A percentile compares a stretch with the other conserved stretches of the same genome.
These are phyloP conservation scores for Chromobotia macracanthus DNA, from an alignment of 2,797 vertebrate genomes.

Conservation along the genomic window DNA sequence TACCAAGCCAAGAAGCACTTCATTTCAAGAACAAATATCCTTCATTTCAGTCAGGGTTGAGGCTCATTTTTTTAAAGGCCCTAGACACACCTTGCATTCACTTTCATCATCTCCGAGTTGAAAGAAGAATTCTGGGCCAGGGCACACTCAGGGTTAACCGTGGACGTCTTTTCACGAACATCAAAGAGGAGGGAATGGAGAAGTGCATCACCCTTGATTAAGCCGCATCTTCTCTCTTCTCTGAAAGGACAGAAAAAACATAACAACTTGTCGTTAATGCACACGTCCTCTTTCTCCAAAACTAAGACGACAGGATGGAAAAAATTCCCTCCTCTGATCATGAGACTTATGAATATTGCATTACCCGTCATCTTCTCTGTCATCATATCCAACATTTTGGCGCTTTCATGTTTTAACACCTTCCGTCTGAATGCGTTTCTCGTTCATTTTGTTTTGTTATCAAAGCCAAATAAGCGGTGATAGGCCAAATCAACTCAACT, in stretches of 20 bases:
- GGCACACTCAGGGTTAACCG: constrained; percentile 37
- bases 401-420: constrained; percentile 31
- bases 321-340: constrained; percentile 37
- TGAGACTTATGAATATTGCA: constrained; percentile 51
- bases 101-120: constrained; percentile 44
- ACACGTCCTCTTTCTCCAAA: constrained; percentile 15
- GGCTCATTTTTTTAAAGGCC: constrained; percentile 35
- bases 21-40: constrained; percentile 48
- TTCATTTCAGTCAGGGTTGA: constrained; percentile 40
- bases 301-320: background rate
- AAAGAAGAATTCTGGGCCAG: constrained; percentile 16
- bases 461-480: constrained; percentile 7
- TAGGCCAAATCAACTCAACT: background rate
- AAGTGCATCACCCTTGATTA: constrained; percentile 44
- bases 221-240: constrained; percentile 34
- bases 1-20: constrained; percentile 29
- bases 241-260: constrained; percentile 34
- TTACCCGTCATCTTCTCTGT: constrained; percentile 43
- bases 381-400: constrained; percentile 3
- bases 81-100: constrained; percentile 8
- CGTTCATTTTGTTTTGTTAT: constrained; percentile 9
- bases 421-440: background rate
- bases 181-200: constrained; percentile 47
- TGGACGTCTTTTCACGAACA: constrained; percentile 31
- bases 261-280: constrained; percentile 51